Base-by-base conservation (phyloP, 2,888 invertebrate species). In the Chrysina gloriosa region DNA sequence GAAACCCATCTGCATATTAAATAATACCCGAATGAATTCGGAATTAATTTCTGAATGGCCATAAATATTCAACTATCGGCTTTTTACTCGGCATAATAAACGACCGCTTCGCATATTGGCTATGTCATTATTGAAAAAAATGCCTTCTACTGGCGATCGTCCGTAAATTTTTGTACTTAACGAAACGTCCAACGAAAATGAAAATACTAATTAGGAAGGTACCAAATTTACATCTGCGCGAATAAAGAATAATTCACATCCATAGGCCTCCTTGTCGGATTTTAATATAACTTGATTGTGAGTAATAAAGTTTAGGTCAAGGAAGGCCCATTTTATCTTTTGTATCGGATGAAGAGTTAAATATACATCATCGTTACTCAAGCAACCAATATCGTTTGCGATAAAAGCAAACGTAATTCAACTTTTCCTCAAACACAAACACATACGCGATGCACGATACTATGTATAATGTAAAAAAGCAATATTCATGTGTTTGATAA, bases 91-190 rank as follows among this genome's bases (percentile, higher is more conserved):
- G 14, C 36, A 14, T n/a, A 36, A 36, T 36, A 36, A 36, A 36
- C 36, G 11, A 36, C 11, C 11, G 7, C 31, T 31, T n/a, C 2
- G n/a, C 31, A 7, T 31, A 31, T 31, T n/a, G 31, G 9, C 4
- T 31, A 36, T 14, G 11, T 36, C n/a, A 14, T 36, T 36, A 36
- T 36, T 36, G 36, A 36, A 4, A 36, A 14, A 42, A 19, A 11
- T 42, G 14, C 42, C 16, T 19, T 42, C 5, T 14, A 42, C 14
- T 6, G 19, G 6, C 16, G 19, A 16, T 7, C 16, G 14, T 42
- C 19, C 42, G 42, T 42, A 42, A 42, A 42, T 42, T 42, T 14
- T 42, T 42, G 42, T 19, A 42, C 42, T 42, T 42, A 42, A 42
- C 42, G 11, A 19, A 42, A 16, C 42, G 19, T 42, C 16, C 14